Percentiles rank a stretch among this genome's conserved stretches.
phyloP scores from a whole-genome alignment of 2,797 vertebrate genomes.

The Vireo griseus region DNA sequence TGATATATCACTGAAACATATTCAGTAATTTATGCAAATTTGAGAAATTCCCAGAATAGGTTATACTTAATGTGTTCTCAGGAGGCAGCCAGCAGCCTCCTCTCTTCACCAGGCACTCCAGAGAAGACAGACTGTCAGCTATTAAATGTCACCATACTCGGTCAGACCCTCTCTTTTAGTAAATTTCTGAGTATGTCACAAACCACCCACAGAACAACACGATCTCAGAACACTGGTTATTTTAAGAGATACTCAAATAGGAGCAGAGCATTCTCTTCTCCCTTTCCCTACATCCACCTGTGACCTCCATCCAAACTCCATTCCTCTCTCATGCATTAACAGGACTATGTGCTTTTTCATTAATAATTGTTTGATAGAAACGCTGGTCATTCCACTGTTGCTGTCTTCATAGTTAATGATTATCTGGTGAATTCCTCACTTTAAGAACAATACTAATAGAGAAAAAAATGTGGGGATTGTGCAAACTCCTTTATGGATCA shows the following conservation, averaged over 20 bases:
- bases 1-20: background rate
- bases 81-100: conserved; percentile 29
- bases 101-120: background rate
- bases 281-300: background rate
- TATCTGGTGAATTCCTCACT: background rate
- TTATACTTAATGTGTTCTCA: background rate
- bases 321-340: background rate
- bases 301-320: background rate
- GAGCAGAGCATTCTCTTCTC: background rate
- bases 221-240: background rate
- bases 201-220: background rate
- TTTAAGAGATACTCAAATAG: background rate
- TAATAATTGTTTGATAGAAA: background rate
- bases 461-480: background rate
- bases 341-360: background rate
- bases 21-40: conserved; percentile 1
- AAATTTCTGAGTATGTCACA: background rate
- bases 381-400: background rate
- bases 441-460: background rate
- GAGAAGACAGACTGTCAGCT: background rate
- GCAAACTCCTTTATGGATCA: background rate
- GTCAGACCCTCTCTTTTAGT: background rate
- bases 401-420: background rate
- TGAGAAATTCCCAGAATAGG: conserved; percentile 16
- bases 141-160: background rate